Evolutionary conservation across 2,888 invertebrate species (phyloP).

Genomic region (Coremacera marginata): DNA sequence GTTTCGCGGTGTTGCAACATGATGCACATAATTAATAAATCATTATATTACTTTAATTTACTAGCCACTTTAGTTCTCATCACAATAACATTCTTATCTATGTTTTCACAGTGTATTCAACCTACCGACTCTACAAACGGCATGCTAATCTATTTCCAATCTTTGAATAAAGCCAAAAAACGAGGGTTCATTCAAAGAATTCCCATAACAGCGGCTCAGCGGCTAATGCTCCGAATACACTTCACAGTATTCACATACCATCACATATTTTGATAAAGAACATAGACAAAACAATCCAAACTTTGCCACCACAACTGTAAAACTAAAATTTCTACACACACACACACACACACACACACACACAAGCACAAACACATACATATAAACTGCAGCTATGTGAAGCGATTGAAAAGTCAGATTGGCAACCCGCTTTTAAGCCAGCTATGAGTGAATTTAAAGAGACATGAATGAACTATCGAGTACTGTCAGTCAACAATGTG

Average conservation of each 20-base stretch:
- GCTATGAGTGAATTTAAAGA: neutral
- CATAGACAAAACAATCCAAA: conserved; percentile 5
- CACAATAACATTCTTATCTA: too few relatives aligned
- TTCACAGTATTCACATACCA: neutral
- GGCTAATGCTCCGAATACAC: conserved; percentile 1
- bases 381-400: neutral
- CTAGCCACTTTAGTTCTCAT: too few relatives aligned
- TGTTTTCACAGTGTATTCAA: too few relatives aligned
- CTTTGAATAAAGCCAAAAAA: conserved; percentile 14
- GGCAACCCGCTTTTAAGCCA: neutral
- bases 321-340: neutral
- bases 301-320: neutral
- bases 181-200: conserved; percentile 27
- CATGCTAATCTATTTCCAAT: conserved; percentile 20
- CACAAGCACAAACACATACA: neutral
- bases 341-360: neutral
- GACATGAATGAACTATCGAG: too few relatives aligned
- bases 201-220: neutral
- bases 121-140: too few relatives aligned
- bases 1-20: too few relatives aligned
- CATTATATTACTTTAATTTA: too few relatives aligned
- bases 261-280: too few relatives aligned
- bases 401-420: conserved; percentile 21
- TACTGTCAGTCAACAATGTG: too few relatives aligned
- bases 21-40: too few relatives aligned